These are phyloP conservation scores for Dascyllus trimaculatus DNA, from an alignment of 2,113 vertebrate genomes.

Conservation along the genomic window DNA sequence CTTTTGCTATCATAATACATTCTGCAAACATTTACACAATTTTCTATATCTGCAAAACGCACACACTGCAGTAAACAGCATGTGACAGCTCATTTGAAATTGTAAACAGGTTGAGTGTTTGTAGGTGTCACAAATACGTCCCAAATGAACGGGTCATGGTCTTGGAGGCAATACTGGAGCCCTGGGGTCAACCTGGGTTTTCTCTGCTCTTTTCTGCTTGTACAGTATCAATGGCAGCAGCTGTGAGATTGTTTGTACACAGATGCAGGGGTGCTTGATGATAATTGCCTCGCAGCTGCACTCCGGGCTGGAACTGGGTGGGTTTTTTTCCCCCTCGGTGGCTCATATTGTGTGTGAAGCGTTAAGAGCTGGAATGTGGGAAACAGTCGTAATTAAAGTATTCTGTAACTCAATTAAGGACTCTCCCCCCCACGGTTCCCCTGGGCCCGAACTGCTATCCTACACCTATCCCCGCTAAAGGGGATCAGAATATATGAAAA, in stretches of 20 bases:
- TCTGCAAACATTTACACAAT: slow-evolving; percentile 41
- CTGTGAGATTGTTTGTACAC: slow-evolving; percentile 87
- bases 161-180: slow-evolving; percentile 50
- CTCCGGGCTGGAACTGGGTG: slow-evolving; percentile 60
- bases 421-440: slow-evolving; percentile 33
- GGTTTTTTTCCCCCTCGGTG: slow-evolving; percentile 39
- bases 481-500: slow-evolving; percentile 2
- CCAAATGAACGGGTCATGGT: slow-evolving; percentile 53
- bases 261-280: slow-evolving; percentile 83
- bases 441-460: slow-evolving; percentile 31
- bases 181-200: slow-evolving; percentile 70
- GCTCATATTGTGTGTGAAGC: slow-evolving; percentile 68
- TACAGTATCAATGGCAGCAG: slow-evolving; percentile 83
- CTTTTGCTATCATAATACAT: slow-evolving; percentile 15
- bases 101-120: slow-evolving; percentile 59
- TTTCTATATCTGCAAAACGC: slow-evolving; percentile 15
- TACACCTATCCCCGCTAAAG: slow-evolving; percentile 37
- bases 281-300: slow-evolving; percentile 86
- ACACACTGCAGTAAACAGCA: slow-evolving; percentile 16
- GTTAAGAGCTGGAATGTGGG: slow-evolving; percentile 77
- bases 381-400: slow-evolving; percentile 83
- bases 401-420: slow-evolving; percentile 83
- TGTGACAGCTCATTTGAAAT: slow-evolving; percentile 65
- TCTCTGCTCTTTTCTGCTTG: slow-evolving; percentile 59
- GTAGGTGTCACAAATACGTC: slow-evolving; percentile 64